Conservation (phyloP, 2,888 invertebrate species). For the Baccha elongata region DNA sequence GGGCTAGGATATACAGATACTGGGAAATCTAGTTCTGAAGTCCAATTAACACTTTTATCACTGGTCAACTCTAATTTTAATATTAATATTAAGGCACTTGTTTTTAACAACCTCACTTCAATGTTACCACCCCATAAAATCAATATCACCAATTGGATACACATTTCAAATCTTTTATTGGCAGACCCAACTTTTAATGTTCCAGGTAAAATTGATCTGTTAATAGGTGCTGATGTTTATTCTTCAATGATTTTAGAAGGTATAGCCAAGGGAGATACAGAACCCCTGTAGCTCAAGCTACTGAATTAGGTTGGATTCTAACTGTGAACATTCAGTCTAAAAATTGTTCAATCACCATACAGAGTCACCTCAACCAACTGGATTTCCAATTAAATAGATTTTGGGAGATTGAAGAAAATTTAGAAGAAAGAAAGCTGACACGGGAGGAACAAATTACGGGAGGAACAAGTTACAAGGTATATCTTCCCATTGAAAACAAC, state of each 20-base stretch:
- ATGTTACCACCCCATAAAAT: background rate
- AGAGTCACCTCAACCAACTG: background rate
- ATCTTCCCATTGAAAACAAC: slow-evolving; percentile 4
- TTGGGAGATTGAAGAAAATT: background rate
- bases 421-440: background rate
- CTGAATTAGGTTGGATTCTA: slow-evolving; percentile 12
- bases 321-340: background rate
- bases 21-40: background rate
- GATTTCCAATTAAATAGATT: background rate
- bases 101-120: slow-evolving; percentile 9
- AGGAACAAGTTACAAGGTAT: slow-evolving; percentile 4
- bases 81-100: slow-evolving; percentile 1
- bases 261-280: background rate
- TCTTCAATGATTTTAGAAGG: slow-evolving; percentile 1
- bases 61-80: too few relatives aligned
- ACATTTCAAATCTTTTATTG: slow-evolving; percentile 5
- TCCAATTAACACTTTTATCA: background rate
- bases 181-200: slow-evolving; percentile 15
- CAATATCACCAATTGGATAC: background rate
- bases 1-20: slow-evolving; percentile 17
- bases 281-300: slow-evolving; percentile 3
- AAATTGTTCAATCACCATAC: background rate
- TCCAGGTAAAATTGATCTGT: slow-evolving; percentile 20
- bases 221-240: slow-evolving; percentile 14
- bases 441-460: background rate